Percentiles rank a stretch among this genome's conserved stretches.
phyloP scores from a whole-genome alignment of 2,113 vertebrate genomes.

The Taxidea taxus region DNA sequence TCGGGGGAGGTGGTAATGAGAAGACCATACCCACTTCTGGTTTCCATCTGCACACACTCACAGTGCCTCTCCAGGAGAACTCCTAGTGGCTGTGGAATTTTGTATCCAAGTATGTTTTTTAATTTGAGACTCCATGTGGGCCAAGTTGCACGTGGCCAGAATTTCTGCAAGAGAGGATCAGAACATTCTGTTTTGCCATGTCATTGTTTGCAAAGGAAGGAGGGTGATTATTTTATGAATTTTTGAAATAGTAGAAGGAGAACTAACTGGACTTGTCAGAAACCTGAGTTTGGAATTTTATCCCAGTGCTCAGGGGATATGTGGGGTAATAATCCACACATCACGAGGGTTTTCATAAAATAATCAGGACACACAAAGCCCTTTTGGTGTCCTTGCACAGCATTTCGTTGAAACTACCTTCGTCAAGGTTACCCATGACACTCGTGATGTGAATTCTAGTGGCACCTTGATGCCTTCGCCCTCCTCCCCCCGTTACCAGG shows the following conservation, averaged over 20 bases:
- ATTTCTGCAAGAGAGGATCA: neutral
- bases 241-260: neutral
- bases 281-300: slow-evolving; percentile 11
- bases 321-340: neutral
- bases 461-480: neutral
- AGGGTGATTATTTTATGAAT: neutral
- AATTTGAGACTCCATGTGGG: neutral
- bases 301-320: neutral
- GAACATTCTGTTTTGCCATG: neutral
- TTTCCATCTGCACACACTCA: slow-evolving; percentile 74
- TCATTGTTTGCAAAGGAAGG: neutral
- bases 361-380: neutral
- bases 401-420: neutral
- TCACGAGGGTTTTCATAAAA: neutral
- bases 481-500: neutral
- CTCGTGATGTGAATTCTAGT: neutral
- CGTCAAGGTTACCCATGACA: neutral
- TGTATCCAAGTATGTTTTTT: slow-evolving; percentile 29
- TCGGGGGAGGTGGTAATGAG: slow-evolving; percentile 47
- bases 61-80: neutral
- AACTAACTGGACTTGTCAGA: neutral
- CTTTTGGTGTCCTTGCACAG: neutral
- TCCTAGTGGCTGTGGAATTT: slow-evolving; percentile 66
- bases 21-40: slow-evolving; percentile 75
- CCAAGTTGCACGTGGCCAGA: neutral